Conservation (phyloP, 23 tunicate genomes). For the Ascidia mentula region DNA sequence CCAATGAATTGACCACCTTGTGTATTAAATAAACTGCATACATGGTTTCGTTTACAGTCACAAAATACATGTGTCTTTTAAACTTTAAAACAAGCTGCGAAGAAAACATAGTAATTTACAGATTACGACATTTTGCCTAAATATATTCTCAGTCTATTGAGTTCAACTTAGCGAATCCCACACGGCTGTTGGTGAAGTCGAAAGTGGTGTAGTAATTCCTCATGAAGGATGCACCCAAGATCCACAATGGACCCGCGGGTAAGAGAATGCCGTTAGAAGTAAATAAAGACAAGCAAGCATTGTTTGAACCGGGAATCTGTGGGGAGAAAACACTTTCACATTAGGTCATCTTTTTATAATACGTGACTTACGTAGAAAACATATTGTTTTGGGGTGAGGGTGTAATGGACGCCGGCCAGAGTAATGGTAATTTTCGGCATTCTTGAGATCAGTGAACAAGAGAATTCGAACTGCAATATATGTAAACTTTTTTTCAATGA, state of each 20-base stretch:
- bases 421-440: constrained; percentile 72
- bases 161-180: constrained; percentile 95
- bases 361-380: constrained; percentile 77
- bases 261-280: constrained; percentile 73
- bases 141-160: too few species aligned
- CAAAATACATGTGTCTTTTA: too few species aligned
- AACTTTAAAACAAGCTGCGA: too few species aligned
- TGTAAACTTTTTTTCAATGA: too few species aligned
- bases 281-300: constrained; percentile 73
- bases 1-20: background rate
- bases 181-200: constrained; percentile 77
- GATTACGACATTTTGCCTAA: too few species aligned
- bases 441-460: constrained; percentile 44
- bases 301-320: constrained; percentile 55
- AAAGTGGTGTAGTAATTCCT: constrained; percentile 88
- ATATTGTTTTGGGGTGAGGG: constrained; percentile 75
- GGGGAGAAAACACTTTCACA: too few species aligned
- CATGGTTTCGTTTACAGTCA: too few species aligned
- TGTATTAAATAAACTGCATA: too few species aligned
- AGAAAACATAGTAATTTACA: too few species aligned
- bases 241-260: constrained; percentile 95
- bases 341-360: too few species aligned
- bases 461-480: constrained; percentile 37
- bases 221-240: constrained; percentile 92
- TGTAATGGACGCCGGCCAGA: constrained; percentile 45